phyloP scores from a whole-genome alignment of 1,140 invertebrate species.

The Drosophila sproati region DNA sequence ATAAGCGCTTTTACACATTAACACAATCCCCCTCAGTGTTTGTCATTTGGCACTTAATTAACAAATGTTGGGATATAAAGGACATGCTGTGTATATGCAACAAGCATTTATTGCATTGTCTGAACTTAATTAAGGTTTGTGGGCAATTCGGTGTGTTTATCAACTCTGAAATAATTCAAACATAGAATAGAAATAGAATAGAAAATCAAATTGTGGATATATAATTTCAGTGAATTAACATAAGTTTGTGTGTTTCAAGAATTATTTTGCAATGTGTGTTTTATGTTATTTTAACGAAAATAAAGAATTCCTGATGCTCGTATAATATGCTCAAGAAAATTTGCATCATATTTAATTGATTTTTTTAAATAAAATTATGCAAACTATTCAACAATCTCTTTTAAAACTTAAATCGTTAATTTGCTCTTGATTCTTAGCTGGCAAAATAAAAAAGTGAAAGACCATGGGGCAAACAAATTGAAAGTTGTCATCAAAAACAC shows the following conservation, averaged over 20 bases:
- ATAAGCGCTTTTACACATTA: not conserved
- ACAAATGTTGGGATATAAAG: conserved; percentile 4
- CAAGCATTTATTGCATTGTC: not conserved
- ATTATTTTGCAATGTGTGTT: no score
- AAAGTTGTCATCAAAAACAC: not conserved
- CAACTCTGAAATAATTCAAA: not conserved
- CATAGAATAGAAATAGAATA: not conserved
- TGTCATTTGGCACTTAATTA: conserved; percentile 46
- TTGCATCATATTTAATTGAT: no score
- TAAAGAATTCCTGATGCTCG: no score
- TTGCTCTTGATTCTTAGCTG: not conserved
- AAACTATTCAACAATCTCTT: no score
- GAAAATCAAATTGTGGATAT: no score
- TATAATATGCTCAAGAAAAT: no score
- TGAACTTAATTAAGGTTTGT: conserved; percentile 3
- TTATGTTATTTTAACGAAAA: no score
- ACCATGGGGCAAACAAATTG: not conserved
- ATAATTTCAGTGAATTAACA: no score
- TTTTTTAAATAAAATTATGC: no score
- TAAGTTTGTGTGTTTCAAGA: no score
- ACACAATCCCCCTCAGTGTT: conserved; percentile 45
- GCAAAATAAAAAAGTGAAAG: no score
- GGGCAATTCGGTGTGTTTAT: not conserved
- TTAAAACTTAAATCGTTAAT: not conserved
- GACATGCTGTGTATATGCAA: conserved; percentile 3